Evolutionary conservation across 2,113 vertebrate species (phyloP).

Genomic region (Acanthochromis polyacanthus): DNA sequence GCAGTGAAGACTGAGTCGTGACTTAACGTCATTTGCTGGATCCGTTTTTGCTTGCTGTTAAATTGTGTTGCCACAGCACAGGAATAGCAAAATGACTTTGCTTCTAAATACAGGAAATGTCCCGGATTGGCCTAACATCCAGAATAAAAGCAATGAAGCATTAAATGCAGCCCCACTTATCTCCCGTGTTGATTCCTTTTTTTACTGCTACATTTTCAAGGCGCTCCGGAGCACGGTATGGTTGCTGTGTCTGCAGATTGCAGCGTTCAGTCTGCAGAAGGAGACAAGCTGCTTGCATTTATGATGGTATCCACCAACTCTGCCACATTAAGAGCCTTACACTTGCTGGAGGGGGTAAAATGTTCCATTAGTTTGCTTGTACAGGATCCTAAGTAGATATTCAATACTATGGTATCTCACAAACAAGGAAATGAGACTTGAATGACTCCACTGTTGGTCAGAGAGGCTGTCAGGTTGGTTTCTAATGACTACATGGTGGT

Average conservation of each 20-base stretch:
- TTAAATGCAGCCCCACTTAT: slow-evolving; percentile 59
- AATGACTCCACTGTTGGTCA: background rate
- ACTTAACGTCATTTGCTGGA: slow-evolving; percentile 48
- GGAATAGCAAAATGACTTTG: slow-evolving; percentile 54
- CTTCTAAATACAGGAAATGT: slow-evolving; percentile 67
- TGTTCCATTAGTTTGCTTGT: slow-evolving; percentile 11
- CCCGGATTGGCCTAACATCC: slow-evolving; percentile 58
- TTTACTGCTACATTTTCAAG: slow-evolving; percentile 51
- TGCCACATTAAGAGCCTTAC: background rate
- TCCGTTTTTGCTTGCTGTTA: slow-evolving; percentile 53
- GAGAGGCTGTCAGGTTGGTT: background rate
- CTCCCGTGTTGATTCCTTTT: slow-evolving; percentile 36
- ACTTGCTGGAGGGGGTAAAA: slow-evolving; percentile 9
- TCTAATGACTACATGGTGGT: background rate
- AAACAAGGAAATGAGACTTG: background rate
- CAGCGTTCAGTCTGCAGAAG: slow-evolving; percentile 24
- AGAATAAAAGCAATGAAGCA: slow-evolving; percentile 63
- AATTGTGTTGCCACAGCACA: slow-evolving; percentile 45
- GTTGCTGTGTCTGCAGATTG: slow-evolving; percentile 38
- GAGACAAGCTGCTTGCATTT: slow-evolving; percentile 34
- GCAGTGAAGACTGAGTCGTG: slow-evolving; percentile 35
- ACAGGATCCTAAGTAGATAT: background rate
- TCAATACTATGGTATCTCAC: slow-evolving; percentile 1
- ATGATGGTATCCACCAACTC: background rate
- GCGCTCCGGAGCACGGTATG: slow-evolving; percentile 14